Percentiles rank a stretch among this genome's conserved stretches.
Conservation (phyloP, 2,888 invertebrate genomes). For the Caenorhabditis sp. region DNA sequence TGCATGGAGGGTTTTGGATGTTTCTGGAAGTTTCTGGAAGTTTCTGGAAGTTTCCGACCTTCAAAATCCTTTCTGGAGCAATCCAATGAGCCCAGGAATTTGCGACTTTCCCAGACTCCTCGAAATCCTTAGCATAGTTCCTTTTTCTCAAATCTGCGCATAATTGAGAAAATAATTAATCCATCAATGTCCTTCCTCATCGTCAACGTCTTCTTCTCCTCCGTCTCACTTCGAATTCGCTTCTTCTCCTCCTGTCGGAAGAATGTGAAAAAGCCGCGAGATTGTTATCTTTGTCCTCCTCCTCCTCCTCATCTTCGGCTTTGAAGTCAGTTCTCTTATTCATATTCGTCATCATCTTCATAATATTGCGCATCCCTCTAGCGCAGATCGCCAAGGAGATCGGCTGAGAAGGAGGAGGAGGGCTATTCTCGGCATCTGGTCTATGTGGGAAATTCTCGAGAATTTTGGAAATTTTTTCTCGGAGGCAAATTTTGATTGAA, state of each 20-base stretch:
- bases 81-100: no score
- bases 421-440: slow-evolving; percentile 41
- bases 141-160: no score
- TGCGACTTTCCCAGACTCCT: neutral
- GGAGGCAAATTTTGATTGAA: no score
- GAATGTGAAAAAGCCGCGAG: slow-evolving; percentile 42
- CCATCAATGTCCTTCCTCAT: slow-evolving; percentile 44
- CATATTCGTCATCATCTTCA: slow-evolving; percentile 16
- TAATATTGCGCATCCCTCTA: no score
- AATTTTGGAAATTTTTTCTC: no score
- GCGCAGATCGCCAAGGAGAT: no score
- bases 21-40: no score
- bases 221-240: neutral
- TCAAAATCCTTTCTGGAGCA: no score
- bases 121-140: neutral
- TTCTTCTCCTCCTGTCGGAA: no score
- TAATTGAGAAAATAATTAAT: slow-evolving; percentile 46
- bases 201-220: neutral
- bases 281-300: slow-evolving; percentile 39
- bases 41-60: neutral
- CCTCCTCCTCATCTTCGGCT: neutral
- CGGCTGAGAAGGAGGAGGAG: no score
- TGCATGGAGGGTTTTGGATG: no score
- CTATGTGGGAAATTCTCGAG: neutral
- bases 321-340: neutral